These are phyloP conservation scores for Sicus ferrugineus DNA, from an alignment of 2,888 invertebrate genomes.

Conservation along the genomic window DNA sequence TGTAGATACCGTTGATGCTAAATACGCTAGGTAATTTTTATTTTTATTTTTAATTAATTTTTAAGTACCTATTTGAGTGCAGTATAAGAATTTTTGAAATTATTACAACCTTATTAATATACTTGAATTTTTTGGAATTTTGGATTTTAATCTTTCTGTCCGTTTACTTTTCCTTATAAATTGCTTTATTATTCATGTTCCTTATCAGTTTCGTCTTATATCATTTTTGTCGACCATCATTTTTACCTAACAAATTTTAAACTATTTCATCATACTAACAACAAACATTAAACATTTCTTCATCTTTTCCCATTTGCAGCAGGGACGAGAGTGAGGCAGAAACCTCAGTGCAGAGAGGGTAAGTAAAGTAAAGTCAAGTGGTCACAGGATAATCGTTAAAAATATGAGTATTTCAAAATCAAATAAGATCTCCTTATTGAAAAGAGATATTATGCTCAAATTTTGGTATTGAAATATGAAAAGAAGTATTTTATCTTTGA, in stretches of 20 bases:
- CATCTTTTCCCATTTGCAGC: background rate
- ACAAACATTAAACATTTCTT: conserved; percentile 1
- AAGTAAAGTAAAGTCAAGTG: too few species aligned
- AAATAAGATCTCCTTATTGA: background rate
- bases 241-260: too few species aligned
- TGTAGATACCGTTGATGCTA: conserved; percentile 59
- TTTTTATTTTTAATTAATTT: too few species aligned
- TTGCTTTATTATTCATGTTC: background rate
- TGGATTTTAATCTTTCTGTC: conserved; percentile 13
- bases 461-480: too few species aligned
- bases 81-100: background rate
- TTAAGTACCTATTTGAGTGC: too few species aligned
- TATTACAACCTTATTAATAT: background rate
- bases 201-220: background rate
- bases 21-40: conserved; percentile 52
- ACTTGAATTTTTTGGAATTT: background rate
- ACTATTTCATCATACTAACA: background rate
- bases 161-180: conserved; percentile 13
- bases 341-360: background rate
- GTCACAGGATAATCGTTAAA: too few species aligned
- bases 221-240: background rate
- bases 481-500: too few species aligned
- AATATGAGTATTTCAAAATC: too few species aligned
- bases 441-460: background rate
- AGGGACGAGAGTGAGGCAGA: background rate